These are phyloP conservation scores for Lepidothrix coronata DNA, from an alignment of 2,113 vertebrate species.

Conservation along the genomic window DNA sequence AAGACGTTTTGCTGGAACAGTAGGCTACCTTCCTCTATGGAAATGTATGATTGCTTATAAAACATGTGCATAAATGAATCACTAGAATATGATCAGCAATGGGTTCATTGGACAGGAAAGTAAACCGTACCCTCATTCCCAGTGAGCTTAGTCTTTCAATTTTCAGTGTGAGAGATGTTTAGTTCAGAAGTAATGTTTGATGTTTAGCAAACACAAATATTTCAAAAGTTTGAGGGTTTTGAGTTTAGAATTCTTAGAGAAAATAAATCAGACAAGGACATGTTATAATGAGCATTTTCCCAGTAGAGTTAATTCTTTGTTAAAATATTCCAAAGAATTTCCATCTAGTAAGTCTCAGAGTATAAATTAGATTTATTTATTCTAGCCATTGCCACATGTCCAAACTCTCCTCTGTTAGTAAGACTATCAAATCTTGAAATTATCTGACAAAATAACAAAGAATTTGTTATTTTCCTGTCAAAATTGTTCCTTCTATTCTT, in stretches of 20 bases:
- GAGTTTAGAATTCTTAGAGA: constrained; percentile 3
- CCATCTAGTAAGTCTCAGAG: constrained; percentile 23
- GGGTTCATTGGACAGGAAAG: background rate
- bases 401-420: background rate
- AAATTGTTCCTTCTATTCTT: constrained; percentile 44
- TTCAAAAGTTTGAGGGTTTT: background rate
- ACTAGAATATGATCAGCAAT: background rate
- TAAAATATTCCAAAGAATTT: constrained; percentile 48
- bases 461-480: constrained; percentile 36
- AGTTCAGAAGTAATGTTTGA: background rate
- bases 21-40: background rate
- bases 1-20: background rate
- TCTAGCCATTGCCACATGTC: constrained; percentile 28
- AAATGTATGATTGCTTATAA: background rate
- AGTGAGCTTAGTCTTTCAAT: background rate
- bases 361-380: background rate
- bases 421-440: background rate
- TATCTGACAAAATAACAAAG: background rate
- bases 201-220: background rate
- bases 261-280: constrained; percentile 19
- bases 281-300: background rate
- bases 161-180: background rate
- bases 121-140: background rate
- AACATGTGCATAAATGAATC: background rate
- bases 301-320: background rate